Conservation (phyloP, 1,140 invertebrate species). For the Diabrotica virgifera region DNA sequence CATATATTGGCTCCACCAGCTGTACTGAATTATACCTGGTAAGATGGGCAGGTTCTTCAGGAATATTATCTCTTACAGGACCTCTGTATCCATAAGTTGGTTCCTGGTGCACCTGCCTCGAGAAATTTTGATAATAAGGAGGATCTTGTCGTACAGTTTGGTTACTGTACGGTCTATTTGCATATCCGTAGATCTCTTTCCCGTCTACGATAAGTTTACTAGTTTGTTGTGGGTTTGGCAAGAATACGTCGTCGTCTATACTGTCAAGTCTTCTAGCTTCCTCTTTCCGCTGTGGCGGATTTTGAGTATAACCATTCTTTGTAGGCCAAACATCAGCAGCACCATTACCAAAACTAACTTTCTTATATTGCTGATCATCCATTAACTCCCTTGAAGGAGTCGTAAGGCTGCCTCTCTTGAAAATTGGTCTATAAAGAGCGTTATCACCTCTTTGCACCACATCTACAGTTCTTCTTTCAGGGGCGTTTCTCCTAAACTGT, state of each 20-base stretch:
- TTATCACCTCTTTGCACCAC: constrained; percentile 15
- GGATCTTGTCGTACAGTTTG: constrained; percentile 14
- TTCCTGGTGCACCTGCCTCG: constrained; percentile 15
- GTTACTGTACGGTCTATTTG: constrained; percentile 16
- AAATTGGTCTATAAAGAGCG: constrained; percentile 49
- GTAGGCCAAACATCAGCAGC: constrained; percentile 52
- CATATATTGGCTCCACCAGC: constrained; percentile 26
- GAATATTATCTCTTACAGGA: no score
- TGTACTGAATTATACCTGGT: constrained; percentile 29
- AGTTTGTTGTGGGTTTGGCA: constrained; percentile 18
- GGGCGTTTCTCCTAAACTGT: constrained; percentile 31
- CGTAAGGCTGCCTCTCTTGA: constrained; percentile 53
- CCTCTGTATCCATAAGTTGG: constrained; percentile 25
- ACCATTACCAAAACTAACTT: constrained; percentile 54
- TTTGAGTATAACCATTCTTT: constrained; percentile 54
- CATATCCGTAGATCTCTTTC: constrained; percentile 13
- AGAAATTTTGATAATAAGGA: neutral
- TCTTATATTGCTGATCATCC: constrained; percentile 44
- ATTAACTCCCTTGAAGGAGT: constrained; percentile 30
- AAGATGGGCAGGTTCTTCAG: constrained; percentile 1
- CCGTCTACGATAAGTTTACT: constrained; percentile 6
- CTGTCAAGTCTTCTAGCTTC: constrained; percentile 29
- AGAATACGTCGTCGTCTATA: constrained; percentile 35
- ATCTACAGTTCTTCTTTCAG: constrained; percentile 35
- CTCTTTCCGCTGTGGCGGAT: constrained; percentile 53